Evolutionary conservation across 53 echinoderm and acorn worm genomes (phyloP).

Genomic region (Luidia sarsii): DNA sequence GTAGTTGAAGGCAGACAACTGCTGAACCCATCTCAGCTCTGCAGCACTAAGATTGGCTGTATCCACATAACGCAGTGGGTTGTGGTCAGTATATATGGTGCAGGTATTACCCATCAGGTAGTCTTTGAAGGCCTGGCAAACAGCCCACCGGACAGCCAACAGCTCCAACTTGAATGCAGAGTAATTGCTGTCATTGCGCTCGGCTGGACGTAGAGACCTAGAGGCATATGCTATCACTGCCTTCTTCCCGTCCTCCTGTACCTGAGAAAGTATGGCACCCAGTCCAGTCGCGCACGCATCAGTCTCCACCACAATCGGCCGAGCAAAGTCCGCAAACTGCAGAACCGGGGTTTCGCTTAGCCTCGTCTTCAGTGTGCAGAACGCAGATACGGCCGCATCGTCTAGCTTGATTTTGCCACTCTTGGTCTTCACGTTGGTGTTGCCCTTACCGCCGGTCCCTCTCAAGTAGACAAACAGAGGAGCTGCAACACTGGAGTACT

Average conservation of each 20-base stretch:
- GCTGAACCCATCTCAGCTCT: conserved; percentile 58
- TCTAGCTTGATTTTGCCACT: not conserved
- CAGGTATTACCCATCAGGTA: conserved; percentile 34
- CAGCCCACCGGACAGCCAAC: conserved; percentile 21
- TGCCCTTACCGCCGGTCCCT: not conserved
- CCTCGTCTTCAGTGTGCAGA: not conserved
- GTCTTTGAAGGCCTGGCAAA: conserved; percentile 15
- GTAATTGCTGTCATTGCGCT: conserved; percentile 28
- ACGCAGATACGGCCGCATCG: not conserved
- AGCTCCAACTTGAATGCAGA: conserved; percentile 27
- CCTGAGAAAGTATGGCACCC: conserved; percentile 26
- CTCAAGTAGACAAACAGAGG: conserved; percentile 10
- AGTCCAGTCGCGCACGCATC: conserved; percentile 34
- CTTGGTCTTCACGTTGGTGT: not conserved
- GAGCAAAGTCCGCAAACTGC: conserved; percentile 12
- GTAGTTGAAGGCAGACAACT: conserved; percentile 31
- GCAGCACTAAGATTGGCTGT: conserved; percentile 36
- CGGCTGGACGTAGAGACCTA: conserved; percentile 30
- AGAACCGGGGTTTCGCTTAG: conserved; percentile 11
- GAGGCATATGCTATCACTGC: conserved; percentile 47
- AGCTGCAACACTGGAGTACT: conserved; percentile 35
- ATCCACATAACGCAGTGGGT: conserved; percentile 41
- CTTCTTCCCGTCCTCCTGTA: not conserved
- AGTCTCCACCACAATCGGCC: conserved; percentile 30
- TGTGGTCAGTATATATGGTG: conserved; percentile 47